Percentiles rank a stretch among this genome's conserved stretches.
Evolutionary conservation across 1,140 invertebrate genomes (phyloP).

Genomic region (Nasonia vitripennis): DNA sequence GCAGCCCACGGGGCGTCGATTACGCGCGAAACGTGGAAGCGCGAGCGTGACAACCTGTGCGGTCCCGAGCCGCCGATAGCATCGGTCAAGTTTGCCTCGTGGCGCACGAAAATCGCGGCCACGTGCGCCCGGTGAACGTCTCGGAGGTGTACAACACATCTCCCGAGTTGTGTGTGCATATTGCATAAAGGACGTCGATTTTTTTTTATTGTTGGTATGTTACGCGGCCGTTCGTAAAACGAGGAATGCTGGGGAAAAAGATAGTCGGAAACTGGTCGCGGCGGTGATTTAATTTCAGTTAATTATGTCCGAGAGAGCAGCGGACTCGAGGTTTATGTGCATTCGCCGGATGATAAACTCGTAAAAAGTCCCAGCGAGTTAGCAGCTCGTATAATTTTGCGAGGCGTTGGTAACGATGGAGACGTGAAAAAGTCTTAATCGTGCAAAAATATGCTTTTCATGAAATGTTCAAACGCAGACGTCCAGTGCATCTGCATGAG

Average conservation of each 20-base stretch:
- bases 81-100: background rate
- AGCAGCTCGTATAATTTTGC: background rate
- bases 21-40: slow-evolving; percentile 19
- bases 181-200: background rate
- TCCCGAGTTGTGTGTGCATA: background rate
- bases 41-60: slow-evolving; percentile 31
- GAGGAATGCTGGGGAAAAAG: background rate
- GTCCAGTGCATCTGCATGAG: background rate
- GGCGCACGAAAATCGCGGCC: background rate
- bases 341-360: background rate
- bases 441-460: background rate
- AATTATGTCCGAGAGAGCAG: background rate
- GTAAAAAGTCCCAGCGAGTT: background rate
- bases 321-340: background rate
- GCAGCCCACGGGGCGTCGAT: slow-evolving; percentile 17
- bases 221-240: background rate
- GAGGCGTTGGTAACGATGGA: background rate
- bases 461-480: background rate
- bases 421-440: background rate
- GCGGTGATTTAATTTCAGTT: background rate
- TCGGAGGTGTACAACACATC: too few species aligned
- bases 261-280: background rate
- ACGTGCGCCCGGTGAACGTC: background rate
- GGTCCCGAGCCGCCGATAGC: background rate
- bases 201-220: too few species aligned